Evolutionary conservation across 2,113 vertebrate genomes (phyloP).

Genomic region (Pimephales promelas): DNA sequence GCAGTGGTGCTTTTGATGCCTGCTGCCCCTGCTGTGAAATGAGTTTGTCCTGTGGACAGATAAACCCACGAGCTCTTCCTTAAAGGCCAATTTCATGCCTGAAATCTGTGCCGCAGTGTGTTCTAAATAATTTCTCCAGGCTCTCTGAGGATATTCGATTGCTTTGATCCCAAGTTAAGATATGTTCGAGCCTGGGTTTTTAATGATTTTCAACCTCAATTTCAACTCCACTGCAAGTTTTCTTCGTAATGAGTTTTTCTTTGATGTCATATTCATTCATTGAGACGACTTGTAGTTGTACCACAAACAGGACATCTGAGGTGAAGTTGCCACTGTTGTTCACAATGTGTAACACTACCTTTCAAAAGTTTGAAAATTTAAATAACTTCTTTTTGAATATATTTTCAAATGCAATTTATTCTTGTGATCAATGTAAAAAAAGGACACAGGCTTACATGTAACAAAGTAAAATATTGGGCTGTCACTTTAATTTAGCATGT

Average conservation of each 20-base stretch:
- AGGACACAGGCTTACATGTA: no score
- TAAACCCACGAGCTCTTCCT: not conserved
- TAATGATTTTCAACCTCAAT: constrained; percentile 31
- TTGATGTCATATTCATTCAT: constrained; percentile 15
- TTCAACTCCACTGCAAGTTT: constrained; percentile 5
- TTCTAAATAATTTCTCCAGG: constrained; percentile 19
- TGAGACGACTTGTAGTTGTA: not conserved
- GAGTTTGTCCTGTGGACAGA: constrained; percentile 18
- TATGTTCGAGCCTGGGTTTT: constrained; percentile 4
- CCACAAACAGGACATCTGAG: not conserved
- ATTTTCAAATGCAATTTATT: not conserved
- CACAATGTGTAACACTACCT: not conserved
- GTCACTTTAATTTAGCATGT: no score
- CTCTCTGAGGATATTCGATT: not conserved
- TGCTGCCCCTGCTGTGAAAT: not conserved
- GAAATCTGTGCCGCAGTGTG: not conserved
- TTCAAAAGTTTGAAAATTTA: not conserved
- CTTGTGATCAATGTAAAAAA: not conserved
- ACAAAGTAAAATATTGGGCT: no score
- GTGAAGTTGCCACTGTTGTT: not conserved
- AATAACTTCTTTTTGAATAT: not conserved
- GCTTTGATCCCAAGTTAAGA: constrained; percentile 24
- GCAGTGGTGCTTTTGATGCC: not conserved
- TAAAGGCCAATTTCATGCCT: constrained; percentile 28
- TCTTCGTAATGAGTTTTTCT: constrained; percentile 3